These are phyloP conservation scores for Bellardia bayeri DNA, from an alignment of 2,888 invertebrate species.

Conservation along the genomic window DNA sequence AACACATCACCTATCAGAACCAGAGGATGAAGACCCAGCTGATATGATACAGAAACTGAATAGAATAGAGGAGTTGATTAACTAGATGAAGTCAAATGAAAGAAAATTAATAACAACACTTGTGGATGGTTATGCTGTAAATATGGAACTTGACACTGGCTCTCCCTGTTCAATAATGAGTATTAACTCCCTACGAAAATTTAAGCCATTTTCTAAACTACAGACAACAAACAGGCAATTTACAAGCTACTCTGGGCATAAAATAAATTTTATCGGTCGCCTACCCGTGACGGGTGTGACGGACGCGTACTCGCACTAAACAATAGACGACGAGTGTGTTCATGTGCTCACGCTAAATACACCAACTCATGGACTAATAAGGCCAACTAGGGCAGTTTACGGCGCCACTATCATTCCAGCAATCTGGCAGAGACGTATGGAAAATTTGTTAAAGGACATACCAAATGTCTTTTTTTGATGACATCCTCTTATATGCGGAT, in stretches of 20 bases:
- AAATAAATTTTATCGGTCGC: conserved; percentile 1
- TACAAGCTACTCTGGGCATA: conserved; percentile 31
- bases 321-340: conserved; percentile 63
- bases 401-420: conserved; percentile 46
- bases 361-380: conserved; percentile 49
- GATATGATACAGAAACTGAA: conserved; percentile 12
- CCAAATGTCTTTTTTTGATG: conserved; percentile 50
- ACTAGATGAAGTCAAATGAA: background rate
- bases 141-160: conserved; percentile 61
- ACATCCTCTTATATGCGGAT: conserved; percentile 39
- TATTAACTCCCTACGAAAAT: background rate
- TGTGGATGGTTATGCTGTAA: conserved; percentile 34
- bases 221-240: conserved; percentile 26
- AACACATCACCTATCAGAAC: conserved; percentile 23
- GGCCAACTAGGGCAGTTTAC: conserved; percentile 42
- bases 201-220: conserved; percentile 17
- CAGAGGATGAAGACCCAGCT: conserved; percentile 21
- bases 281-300: conserved; percentile 31
- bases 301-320: conserved; percentile 63
- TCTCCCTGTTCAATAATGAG: conserved; percentile 51
- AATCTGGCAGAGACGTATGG: conserved; percentile 48
- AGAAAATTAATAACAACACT: conserved; percentile 23
- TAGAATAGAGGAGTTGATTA: conserved; percentile 1
- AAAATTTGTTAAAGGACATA: background rate
- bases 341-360: conserved; percentile 49